phyloP scores from a whole-genome alignment of 2,113 vertebrate species.

The Heptranchias perlo region DNA sequence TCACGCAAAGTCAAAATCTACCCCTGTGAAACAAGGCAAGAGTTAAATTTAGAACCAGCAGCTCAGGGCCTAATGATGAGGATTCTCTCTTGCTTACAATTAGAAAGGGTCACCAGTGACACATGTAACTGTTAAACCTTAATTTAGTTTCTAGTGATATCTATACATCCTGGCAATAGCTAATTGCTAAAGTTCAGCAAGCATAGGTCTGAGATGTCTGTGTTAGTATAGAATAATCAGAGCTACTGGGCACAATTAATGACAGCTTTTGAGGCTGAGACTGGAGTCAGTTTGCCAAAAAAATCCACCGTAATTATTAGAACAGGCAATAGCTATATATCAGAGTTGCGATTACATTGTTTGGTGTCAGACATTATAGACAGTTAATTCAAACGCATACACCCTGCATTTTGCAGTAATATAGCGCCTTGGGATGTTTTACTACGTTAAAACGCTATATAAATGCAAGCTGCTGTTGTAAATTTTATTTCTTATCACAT shows the following conservation, averaged over 20 bases:
- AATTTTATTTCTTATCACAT: background rate
- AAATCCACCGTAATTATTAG: background rate
- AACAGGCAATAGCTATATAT: background rate
- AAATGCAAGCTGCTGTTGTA: too few relatives aligned
- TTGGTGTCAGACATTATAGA: background rate
- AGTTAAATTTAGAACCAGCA: background rate
- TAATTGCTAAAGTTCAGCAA: background rate
- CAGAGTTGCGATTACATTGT: background rate
- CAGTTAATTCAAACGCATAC: background rate
- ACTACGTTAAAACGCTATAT: too few relatives aligned
- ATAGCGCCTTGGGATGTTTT: too few relatives aligned
- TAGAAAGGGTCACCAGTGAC: background rate
- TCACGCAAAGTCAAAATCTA: background rate
- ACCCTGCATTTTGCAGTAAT: background rate
- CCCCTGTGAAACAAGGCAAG: too few relatives aligned
- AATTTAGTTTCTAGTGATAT: background rate
- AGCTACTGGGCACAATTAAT: background rate
- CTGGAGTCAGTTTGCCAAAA: background rate
- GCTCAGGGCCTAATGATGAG: background rate
- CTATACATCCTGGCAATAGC: background rate
- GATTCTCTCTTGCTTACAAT: background rate
- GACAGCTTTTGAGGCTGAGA: background rate
- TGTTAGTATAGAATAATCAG: background rate
- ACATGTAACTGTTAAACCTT: background rate
- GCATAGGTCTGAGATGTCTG: background rate